Conservation (phyloP, 2,888 invertebrate species). For the Celastrina argiolus region DNA sequence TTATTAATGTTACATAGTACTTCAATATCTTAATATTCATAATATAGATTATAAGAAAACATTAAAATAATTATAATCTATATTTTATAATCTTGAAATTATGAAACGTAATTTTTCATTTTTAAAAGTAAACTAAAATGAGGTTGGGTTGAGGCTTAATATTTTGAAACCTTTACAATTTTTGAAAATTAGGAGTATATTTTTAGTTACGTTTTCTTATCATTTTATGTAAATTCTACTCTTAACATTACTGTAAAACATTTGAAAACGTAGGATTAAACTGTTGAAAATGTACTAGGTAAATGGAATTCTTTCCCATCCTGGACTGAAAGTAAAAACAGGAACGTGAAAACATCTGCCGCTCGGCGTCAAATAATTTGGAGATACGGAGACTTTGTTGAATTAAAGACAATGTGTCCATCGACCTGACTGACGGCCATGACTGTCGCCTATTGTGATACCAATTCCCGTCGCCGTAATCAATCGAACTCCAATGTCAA, state of each 20-base stretch:
- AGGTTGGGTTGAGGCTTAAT: no score
- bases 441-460: conserved; percentile 55
- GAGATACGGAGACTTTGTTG: conserved; percentile 17
- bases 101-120: no score
- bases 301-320: conserved; percentile 12
- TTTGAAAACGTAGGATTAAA: background rate
- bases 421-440: conserved; percentile 54
- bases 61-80: no score
- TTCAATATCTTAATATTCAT: no score
- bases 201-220: no score
- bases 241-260: background rate
- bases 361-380: conserved; percentile 17
- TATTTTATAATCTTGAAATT: no score
- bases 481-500: conserved; percentile 57
- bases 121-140: no score
- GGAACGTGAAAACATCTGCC: conserved; percentile 21
- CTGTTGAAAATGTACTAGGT: background rate
- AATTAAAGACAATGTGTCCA: conserved; percentile 45
- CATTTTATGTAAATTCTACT: no score
- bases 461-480: conserved; percentile 55
- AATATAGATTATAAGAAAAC: no score
- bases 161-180: no score
- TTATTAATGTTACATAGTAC: no score
- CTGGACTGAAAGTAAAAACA: conserved; percentile 6
- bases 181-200: no score